Evolutionary conservation across 2,888 invertebrate genomes (phyloP).

Genomic region (Nebria brevicollis): DNA sequence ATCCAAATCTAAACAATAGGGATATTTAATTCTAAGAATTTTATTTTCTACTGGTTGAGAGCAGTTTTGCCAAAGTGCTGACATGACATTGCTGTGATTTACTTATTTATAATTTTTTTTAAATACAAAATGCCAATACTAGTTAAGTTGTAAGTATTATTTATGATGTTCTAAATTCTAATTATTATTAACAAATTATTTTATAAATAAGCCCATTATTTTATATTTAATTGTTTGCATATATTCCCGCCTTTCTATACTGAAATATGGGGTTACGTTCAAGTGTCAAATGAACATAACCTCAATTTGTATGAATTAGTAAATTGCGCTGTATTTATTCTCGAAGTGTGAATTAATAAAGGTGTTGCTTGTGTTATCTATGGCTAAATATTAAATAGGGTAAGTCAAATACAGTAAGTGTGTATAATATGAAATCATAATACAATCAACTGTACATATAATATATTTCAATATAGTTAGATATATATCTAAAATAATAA

Average conservation of each 20-base stretch:
- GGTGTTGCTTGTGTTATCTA: background rate
- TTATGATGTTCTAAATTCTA: background rate
- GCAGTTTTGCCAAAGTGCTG: background rate
- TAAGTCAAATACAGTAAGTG: background rate
- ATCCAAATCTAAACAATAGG: background rate
- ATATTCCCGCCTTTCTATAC: conserved; percentile 31
- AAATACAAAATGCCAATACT: conserved; percentile 50
- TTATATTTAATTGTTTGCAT: background rate
- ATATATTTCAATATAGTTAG: too few species aligned
- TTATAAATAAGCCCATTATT: background rate
- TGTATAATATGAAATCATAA: conserved; percentile 23
- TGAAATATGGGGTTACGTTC: conserved; percentile 24
- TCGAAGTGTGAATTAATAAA: background rate
- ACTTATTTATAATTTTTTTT: background rate
- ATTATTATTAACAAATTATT: background rate
- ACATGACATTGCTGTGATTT: background rate
- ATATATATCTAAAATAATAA: too few species aligned
- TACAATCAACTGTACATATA: too few species aligned
- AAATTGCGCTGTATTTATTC: conserved; percentile 10
- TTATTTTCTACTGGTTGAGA: too few species aligned
- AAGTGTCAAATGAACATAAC: conserved; percentile 23
- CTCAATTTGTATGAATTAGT: background rate
- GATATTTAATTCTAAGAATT: too few species aligned
- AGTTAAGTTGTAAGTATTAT: conserved; percentile 52
- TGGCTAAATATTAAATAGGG: background rate